phyloP scores from a whole-genome alignment of 2,113 vertebrate genomes.

The Misgurnus mizolepis region DNA sequence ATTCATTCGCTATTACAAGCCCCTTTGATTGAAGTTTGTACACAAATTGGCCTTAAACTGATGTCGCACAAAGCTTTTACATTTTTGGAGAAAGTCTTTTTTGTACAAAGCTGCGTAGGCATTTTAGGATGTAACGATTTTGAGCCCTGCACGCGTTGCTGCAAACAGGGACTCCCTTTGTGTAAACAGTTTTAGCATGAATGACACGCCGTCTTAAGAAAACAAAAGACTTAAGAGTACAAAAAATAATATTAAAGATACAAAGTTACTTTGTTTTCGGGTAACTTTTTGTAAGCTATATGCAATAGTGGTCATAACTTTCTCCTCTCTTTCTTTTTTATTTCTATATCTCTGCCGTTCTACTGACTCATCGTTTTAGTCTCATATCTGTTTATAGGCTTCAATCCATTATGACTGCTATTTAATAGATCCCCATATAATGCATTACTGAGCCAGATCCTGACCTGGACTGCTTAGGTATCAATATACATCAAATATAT shows the following conservation, averaged over 20 bases:
- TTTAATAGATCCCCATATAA: not conserved
- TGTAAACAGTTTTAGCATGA: constrained; percentile 38
- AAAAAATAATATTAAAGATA: constrained; percentile 19
- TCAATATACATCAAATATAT: not conserved
- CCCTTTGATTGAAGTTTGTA: constrained; percentile 56
- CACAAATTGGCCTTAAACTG: constrained; percentile 48
- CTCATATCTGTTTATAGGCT: not conserved
- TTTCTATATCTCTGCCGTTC: not conserved
- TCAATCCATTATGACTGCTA: not conserved
- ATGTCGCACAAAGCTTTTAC: constrained; percentile 14
- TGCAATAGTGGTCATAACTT: not conserved
- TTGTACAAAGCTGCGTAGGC: constrained; percentile 35
- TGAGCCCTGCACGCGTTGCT: constrained; percentile 12
- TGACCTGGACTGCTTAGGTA: not conserved
- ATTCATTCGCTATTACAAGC: constrained; percentile 58
- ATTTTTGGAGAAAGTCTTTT: constrained; percentile 6
- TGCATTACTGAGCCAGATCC: not conserved
- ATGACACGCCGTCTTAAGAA: not conserved
- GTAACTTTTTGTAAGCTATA: not conserved
- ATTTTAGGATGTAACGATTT: constrained; percentile 45
- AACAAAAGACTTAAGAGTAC: constrained; percentile 12
- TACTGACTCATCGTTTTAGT: constrained; percentile 1
- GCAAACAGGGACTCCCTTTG: constrained; percentile 28
- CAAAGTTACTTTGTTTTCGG: constrained; percentile 10
- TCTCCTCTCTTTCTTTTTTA: not conserved